These are phyloP conservation scores for Theonella swinhoei DNA, from an alignment of 37 sponge, comb jelly and placozoan species.

Conservation along the genomic window DNA sequence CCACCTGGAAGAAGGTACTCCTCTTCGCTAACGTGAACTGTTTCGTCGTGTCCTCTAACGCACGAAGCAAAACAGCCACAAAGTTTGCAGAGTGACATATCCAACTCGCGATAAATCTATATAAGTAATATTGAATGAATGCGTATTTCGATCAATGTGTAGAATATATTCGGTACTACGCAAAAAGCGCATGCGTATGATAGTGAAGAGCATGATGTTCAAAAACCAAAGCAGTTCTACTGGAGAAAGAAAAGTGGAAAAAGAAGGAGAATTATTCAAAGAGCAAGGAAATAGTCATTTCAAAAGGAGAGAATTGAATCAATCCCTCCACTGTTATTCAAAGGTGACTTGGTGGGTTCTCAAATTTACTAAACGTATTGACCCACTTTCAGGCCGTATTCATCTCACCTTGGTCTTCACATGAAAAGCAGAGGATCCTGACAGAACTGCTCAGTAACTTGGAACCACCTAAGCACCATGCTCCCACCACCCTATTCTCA, in stretches of 20 bases:
- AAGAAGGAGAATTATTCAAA: conserved; percentile 11
- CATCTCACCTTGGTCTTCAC: conserved; percentile 4
- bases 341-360: neutral
- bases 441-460: neutral
- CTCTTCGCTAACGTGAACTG: neutral
- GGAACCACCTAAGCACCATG: neutral
- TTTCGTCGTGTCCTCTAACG: neutral
- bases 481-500: neutral
- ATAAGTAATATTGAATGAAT: too few relatives aligned
- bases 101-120: too few relatives aligned
- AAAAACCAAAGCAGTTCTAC: too few relatives aligned
- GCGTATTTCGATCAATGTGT: too few relatives aligned
- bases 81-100: neutral
- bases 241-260: too few relatives aligned
- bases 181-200: neutral
- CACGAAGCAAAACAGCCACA: neutral
- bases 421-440: conserved; percentile 2
- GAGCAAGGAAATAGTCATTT: conserved; percentile 28
- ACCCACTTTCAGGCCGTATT: conserved; percentile 17
- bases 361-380: neutral
- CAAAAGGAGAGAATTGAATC: neutral
- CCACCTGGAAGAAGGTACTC: conserved; percentile 54
- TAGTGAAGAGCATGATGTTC: too few relatives aligned
- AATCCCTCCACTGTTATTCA: conserved; percentile 28
- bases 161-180: too few relatives aligned